phyloP scores from a whole-genome alignment of 2,797 vertebrate genomes.

The Crenichthys baileyi region DNA sequence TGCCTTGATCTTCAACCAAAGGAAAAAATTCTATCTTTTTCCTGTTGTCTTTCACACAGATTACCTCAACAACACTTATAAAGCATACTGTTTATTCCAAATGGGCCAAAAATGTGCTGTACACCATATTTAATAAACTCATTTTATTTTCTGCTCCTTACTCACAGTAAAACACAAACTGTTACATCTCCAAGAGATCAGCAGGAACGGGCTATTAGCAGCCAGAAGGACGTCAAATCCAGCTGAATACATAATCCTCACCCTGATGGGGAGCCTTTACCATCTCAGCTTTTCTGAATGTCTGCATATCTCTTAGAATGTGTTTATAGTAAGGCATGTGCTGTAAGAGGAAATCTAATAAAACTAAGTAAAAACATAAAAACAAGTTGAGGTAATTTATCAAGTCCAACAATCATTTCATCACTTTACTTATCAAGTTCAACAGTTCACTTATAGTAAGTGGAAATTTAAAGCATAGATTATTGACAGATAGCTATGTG shows the following conservation, averaged over 20 bases:
- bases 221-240: background rate
- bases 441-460: too few species aligned
- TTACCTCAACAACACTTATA: constrained; percentile 13
- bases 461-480: too few species aligned
- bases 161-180: background rate
- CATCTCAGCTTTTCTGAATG: background rate
- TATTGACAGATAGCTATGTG: too few species aligned
- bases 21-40: constrained; percentile 24
- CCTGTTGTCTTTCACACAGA: background rate
- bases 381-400: background rate
- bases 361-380: background rate
- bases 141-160: background rate
- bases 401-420: too few species aligned
- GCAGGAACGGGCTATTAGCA: background rate
- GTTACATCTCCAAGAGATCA: background rate
- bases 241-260: background rate
- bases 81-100: background rate
- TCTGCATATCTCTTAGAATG: background rate
- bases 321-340: background rate
- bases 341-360: background rate
- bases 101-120: background rate
- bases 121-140: background rate
- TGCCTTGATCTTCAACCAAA: constrained; percentile 48
- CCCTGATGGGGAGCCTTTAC: background rate
- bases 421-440: too few species aligned